Evolutionary conservation across 2,797 vertebrate genomes (phyloP), one percentile per base, ranked within the genome.

Genomic region (Gorsachius magnificus): DNA sequence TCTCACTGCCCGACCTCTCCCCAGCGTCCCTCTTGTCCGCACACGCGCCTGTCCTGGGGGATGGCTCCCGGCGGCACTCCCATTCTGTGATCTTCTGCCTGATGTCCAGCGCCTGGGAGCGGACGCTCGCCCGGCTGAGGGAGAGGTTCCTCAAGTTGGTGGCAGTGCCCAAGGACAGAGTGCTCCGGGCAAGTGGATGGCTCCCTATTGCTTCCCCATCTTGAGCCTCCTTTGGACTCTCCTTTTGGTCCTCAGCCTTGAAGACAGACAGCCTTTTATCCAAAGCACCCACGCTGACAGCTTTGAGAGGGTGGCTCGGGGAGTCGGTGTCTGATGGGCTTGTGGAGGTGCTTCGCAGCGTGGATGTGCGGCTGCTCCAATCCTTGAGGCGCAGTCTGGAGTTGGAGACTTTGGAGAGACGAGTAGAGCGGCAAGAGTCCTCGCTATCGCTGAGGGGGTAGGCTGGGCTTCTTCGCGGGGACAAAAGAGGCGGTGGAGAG

Each of bases 61-160:
- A 97, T 74, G 97, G 76, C 93, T 98, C 98, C 91, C 97, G 98
- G 90, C 99, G 98, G 97, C 99, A 99, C 96, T 99, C 99, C 99
- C 99, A 99, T 99, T 99, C 99, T 82, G 99, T 99, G 97, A 99
- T 99, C 98, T 99, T 99, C 97, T 99, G 99, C 94, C 99, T 98
- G 97, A 99, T 99, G 91, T 99, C 98, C 84, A 98, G 94, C 0
- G 98, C 98, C 83, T 99, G 98, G 24, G 98, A 97, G 84, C 98
- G 98, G n/a, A 98, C 68, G 1, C 98, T 97, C 6, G 98, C 93
- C 76, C 98, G 97, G 94, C 98, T 98, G 80, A 98, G 98, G 38
- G 99, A 98, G 48, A 99, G 91, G 35, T 98, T 98, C 86, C 99
- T 98, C 96, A 98, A 74, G 87, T 97, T 98, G 29, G 97, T 94